phyloP scores from a whole-genome alignment of 2,797 vertebrate genomes.

The Peromyscus melanophrys region DNA sequence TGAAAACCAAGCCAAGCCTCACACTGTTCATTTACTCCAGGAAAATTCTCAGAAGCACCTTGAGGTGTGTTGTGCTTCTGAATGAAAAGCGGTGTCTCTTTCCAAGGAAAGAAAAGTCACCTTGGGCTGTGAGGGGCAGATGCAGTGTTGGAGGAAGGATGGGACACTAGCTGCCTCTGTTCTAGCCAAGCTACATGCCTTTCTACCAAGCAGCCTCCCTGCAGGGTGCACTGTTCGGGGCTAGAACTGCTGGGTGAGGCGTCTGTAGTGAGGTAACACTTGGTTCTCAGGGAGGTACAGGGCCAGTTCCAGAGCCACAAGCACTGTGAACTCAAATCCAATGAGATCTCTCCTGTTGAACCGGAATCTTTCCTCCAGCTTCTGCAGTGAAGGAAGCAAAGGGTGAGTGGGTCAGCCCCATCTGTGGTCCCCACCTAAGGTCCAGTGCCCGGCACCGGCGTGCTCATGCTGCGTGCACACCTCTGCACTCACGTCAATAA shows the following conservation, averaged over 20 bases:
- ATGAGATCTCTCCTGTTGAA: slow-evolving; percentile 97
- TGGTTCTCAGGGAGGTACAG: slow-evolving; percentile 98
- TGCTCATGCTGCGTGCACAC: no score
- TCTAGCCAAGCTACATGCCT: not conserved
- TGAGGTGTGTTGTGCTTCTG: slow-evolving; percentile 72
- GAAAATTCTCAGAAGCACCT: slow-evolving; percentile 70
- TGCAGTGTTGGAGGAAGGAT: not conserved
- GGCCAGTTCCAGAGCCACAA: slow-evolving; percentile 98
- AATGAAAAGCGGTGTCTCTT: slow-evolving; percentile 80
- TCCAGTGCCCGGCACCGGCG: not conserved
- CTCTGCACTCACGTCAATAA: slow-evolving; percentile 95
- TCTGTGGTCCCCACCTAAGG: not conserved
- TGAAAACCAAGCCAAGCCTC: slow-evolving; percentile 78
- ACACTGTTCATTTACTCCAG: slow-evolving; percentile 61
- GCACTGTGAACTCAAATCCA: slow-evolving; percentile 96
- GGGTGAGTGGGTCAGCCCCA: not conserved
- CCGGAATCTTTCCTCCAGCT: slow-evolving; percentile 97
- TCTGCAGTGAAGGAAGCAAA: slow-evolving; percentile 88
- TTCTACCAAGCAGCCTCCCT: not conserved
- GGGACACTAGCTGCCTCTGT: not conserved
- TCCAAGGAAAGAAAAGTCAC: slow-evolving; percentile 73
- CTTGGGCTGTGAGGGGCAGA: not conserved
- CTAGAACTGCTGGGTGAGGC: slow-evolving; percentile 96
- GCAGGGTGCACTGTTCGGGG: not conserved
- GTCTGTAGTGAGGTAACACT: slow-evolving; percentile 98